Evolutionary conservation across 2,888 invertebrate genomes (phyloP).

Genomic region (Baccha elongata): DNA sequence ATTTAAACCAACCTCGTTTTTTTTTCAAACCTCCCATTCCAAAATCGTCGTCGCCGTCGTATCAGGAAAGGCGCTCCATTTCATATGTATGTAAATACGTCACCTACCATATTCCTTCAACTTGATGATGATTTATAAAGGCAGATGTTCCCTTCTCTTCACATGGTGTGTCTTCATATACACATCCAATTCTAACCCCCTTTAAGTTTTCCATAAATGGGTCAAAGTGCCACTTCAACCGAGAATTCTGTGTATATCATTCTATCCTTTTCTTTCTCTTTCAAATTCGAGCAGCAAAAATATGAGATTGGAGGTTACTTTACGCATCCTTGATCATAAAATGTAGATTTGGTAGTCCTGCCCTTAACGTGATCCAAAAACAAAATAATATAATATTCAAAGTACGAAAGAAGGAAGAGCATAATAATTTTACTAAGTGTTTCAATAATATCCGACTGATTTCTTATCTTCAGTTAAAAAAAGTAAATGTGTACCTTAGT

Average conservation of each 20-base stretch:
- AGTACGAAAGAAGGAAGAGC: slow-evolving; percentile 24
- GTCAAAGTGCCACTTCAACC: slow-evolving; percentile 70
- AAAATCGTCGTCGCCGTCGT: background rate
- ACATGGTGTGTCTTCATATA: slow-evolving; percentile 13
- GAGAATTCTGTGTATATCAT: slow-evolving; percentile 42
- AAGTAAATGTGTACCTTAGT: background rate
- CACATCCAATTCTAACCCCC: slow-evolving; percentile 11
- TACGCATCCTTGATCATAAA: slow-evolving; percentile 67
- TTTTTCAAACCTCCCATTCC: background rate
- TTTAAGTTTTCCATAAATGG: slow-evolving; percentile 40
- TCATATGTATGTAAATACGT: slow-evolving; percentile 69
- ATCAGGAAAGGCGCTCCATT: slow-evolving; percentile 38
- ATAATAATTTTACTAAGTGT: slow-evolving; percentile 42
- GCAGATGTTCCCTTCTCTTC: slow-evolving; percentile 35
- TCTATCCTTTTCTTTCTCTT: background rate
- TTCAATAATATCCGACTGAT: slow-evolving; percentile 44
- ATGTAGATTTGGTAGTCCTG: background rate
- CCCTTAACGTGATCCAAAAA: slow-evolving; percentile 1
- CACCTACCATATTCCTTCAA: slow-evolving; percentile 47
- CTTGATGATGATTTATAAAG: slow-evolving; percentile 65
- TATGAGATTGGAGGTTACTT: slow-evolving; percentile 50
- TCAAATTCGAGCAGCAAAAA: slow-evolving; percentile 25
- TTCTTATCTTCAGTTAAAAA: slow-evolving; percentile 12
- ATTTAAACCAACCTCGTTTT: slow-evolving; percentile 15
- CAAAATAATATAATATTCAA: slow-evolving; percentile 40